These are phyloP conservation scores for Varanus salvator DNA, from an alignment of 2,113 vertebrate genomes.

Conservation along the genomic window DNA sequence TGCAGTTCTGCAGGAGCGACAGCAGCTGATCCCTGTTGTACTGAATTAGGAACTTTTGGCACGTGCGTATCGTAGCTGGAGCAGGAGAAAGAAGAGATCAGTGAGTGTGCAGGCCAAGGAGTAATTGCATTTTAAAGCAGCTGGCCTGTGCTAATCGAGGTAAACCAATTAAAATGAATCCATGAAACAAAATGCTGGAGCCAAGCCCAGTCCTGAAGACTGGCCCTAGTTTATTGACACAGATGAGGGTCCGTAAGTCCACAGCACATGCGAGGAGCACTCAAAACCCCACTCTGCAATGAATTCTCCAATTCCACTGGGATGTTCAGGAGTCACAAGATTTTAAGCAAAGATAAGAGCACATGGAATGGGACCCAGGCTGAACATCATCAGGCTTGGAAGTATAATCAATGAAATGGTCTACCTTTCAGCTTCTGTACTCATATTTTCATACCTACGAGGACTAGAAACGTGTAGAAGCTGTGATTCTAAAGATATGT, in stretches of 20 bases:
- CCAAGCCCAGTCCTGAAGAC: neutral
- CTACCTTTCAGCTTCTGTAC: neutral
- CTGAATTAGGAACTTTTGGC: conserved; percentile 93
- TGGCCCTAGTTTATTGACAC: neutral
- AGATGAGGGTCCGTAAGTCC: neutral
- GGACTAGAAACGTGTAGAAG: neutral
- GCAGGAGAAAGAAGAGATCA: conserved; percentile 12
- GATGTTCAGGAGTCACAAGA: neutral
- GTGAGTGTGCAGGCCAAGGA: neutral
- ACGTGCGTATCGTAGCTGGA: conserved; percentile 93
- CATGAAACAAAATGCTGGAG: neutral
- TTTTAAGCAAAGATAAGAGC: neutral
- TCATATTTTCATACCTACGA: neutral
- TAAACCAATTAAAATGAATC: neutral
- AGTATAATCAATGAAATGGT: neutral
- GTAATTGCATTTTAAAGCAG: neutral
- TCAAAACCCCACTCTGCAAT: neutral
- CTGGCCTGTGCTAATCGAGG: neutral
- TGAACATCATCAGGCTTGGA: neutral
- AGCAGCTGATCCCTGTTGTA: conserved; percentile 90
- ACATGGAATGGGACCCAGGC: neutral
- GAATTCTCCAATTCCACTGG: neutral
- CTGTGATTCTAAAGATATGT: neutral
- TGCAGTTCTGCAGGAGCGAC: conserved; percentile 84
- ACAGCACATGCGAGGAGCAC: neutral